Base-by-base conservation (phyloP, 2,888 invertebrate genomes). In the Imbricaverruca yamaguchii region DNA sequence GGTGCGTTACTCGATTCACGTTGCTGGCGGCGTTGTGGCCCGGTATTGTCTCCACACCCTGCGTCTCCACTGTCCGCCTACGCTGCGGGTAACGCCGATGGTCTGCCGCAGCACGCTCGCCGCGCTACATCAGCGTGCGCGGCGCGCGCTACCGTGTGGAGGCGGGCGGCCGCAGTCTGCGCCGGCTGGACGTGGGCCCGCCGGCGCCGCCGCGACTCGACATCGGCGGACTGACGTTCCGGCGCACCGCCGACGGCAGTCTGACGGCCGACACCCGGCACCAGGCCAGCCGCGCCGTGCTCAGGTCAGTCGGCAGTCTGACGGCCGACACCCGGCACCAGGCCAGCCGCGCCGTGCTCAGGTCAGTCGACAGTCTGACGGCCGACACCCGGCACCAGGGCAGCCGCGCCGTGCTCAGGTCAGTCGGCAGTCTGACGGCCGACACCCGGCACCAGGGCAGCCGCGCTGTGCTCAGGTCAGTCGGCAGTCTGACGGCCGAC, bases 141-240 rank as follows among this genome's bases (percentile, higher is more conserved):
- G 74, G 74, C 74, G 55, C 55, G 55, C 18, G 74, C 21, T 74
- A 53, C 55, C 74, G 74, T 7, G 74, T 74, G 21, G 74, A 74
- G 74, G 74, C 74, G 21, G 74, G 74, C 74, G 74, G 74, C 74
- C 74, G 74, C 55, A 53, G 74, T 15, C 74, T 74, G 55, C 74
- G 74, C 6, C 74, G 74, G 0, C 18, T 74, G 18, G 53, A 53
- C 69, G n/a, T 1, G 55, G 21, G 53, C 10, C 18, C 18, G 74
- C 53, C 55, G 74, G 21, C 74, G 74, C 55, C 74, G 21, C 21
- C 53, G 53, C 74, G 74, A 11, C 74, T 74, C 21, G 74, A 74
- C 21, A 74, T 74, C 74, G 74, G 74, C 2, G 74, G 74, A 11
- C 8, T 74, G 18, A 74, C 55, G 10, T 74, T 55, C 55, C 18